These are phyloP conservation scores for Cerastis rubricosa DNA, from an alignment of 2,888 invertebrate species.

Conservation along the genomic window DNA sequence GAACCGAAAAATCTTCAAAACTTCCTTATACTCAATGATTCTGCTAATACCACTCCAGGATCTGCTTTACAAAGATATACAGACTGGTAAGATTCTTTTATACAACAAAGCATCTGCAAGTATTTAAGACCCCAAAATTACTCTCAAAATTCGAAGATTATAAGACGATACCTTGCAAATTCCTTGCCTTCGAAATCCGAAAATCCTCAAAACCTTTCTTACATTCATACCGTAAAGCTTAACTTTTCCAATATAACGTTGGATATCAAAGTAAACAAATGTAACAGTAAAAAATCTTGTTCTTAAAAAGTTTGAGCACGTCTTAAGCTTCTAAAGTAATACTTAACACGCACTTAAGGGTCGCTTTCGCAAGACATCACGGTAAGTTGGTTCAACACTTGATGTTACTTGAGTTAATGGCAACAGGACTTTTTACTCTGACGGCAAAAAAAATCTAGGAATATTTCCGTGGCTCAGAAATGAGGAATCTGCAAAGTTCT, in stretches of 20 bases:
- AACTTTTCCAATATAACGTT: conserved; percentile 66
- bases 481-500: conserved; percentile 15
- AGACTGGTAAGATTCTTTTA: not conserved
- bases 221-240: conserved; percentile 46
- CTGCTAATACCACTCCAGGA: not conserved
- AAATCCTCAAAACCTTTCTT: conserved; percentile 37
- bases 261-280: conserved; percentile 66
- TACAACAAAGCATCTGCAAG: conserved; percentile 3
- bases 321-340: conserved; percentile 72
- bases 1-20: not conserved
- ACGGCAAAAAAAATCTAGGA: conserved; percentile 51
- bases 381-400: conserved; percentile 61
- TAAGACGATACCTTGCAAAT: conserved; percentile 41
- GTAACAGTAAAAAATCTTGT: conserved; percentile 62
- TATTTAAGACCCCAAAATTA: conserved; percentile 33
- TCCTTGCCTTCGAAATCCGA: conserved; percentile 27
- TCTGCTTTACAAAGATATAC: not conserved
- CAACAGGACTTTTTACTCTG: conserved; percentile 61
- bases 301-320: conserved; percentile 69
- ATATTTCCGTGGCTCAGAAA: conserved; percentile 34
- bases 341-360: conserved; percentile 74
- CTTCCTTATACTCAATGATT: not conserved
- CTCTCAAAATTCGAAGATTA: conserved; percentile 47
- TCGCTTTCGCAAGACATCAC: conserved; percentile 60
- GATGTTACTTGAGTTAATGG: conserved; percentile 66